A percentile compares a stretch with the other conserved stretches of the same genome.
phyloP scores from a whole-genome alignment of 2,113 vertebrate species.

The Apaloderma vittatum region DNA sequence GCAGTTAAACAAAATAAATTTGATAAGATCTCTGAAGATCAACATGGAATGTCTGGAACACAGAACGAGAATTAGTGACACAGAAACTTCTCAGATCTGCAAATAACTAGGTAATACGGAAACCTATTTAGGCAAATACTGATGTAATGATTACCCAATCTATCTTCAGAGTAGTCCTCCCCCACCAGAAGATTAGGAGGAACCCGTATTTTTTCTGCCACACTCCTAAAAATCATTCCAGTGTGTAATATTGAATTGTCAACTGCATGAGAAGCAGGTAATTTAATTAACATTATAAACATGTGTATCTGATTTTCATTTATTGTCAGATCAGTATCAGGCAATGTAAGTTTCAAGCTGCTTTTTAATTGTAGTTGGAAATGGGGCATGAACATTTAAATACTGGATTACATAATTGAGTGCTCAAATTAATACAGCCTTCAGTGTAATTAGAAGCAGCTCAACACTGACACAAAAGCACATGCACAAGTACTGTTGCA shows the following conservation, averaged over 20 bases:
- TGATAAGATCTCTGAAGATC: neutral
- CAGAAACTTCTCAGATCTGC: neutral
- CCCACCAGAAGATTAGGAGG: neutral
- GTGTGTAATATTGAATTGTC: neutral
- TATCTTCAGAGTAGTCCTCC: neutral
- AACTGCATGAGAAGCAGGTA: neutral
- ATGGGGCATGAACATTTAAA: neutral
- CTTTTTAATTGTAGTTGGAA: neutral
- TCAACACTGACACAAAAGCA: neutral
- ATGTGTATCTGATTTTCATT: neutral
- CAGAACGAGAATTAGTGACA: neutral
- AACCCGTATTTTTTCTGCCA: neutral
- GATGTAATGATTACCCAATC: neutral
- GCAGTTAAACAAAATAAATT: neutral
- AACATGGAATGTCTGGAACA: neutral
- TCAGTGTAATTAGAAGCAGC: constrained; percentile 7
- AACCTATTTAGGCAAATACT: neutral
- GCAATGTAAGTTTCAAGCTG: neutral
- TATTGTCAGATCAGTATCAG: neutral
- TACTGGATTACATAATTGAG: neutral
- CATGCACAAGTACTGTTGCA: constrained; percentile 68
- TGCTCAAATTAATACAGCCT: constrained; percentile 9
- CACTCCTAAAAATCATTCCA: neutral
- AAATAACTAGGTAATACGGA: neutral
- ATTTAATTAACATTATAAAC: neutral